Percentiles rank a stretch among this genome's conserved stretches.
Conservation (phyloP, 2,113 vertebrate genomes). For the Osmerus eperlanus region DNA sequence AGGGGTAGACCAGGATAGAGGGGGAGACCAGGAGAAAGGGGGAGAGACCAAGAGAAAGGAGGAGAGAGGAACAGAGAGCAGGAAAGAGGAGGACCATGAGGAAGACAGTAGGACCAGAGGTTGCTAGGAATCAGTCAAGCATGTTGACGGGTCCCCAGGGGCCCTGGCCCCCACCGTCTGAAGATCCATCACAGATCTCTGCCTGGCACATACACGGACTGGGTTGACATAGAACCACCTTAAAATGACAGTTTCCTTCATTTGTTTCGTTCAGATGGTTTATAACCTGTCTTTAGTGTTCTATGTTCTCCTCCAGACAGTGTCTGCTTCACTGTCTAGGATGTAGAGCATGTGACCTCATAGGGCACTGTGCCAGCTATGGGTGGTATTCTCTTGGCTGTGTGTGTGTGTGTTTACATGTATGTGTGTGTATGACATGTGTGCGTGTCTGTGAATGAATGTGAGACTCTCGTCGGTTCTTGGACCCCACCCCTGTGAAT, state of each 20-base stretch:
- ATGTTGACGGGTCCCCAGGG: no score
- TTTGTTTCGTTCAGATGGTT: no score
- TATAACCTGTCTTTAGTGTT: no score
- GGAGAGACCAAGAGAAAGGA: neutral
- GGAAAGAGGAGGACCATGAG: no score
- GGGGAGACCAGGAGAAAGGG: neutral
- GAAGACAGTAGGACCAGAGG: no score
- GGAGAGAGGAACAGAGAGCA: neutral
- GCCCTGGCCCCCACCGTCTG: no score
- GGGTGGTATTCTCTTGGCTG: slow-evolving; percentile 4
- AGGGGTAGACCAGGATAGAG: neutral
- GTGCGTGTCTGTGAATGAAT: slow-evolving; percentile 1
- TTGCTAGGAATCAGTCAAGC: no score
- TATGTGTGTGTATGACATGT: slow-evolving; percentile 10
- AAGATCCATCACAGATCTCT: no score
- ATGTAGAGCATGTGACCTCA: slow-evolving; percentile 19
- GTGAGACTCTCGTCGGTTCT: neutral
- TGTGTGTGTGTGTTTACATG: slow-evolving; percentile 8
- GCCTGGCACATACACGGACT: no score
- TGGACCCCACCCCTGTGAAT: neutral
- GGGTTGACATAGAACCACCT: no score
- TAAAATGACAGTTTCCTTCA: no score
- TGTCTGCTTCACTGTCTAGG: neutral
- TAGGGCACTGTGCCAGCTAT: slow-evolving; percentile 8
- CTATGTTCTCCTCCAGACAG: neutral